A percentile compares a stretch with the other conserved stretches of the same genome.
These are phyloP conservation scores for Callipepla squamata DNA, from an alignment of 2,113 vertebrate species.

Conservation along the genomic window DNA sequence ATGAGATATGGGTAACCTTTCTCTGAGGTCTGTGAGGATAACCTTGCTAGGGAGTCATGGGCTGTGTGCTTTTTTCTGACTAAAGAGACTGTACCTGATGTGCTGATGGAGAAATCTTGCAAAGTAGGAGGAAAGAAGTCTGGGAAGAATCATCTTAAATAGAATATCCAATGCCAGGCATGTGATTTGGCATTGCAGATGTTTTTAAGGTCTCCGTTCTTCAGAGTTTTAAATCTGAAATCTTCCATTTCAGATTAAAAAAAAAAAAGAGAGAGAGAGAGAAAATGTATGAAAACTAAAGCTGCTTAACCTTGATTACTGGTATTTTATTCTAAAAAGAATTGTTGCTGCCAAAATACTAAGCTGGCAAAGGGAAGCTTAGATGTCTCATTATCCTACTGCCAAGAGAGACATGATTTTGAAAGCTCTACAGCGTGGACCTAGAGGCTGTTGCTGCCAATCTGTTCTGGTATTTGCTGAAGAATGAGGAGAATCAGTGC, in stretches of 20 bases:
- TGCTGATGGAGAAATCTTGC: not conserved
- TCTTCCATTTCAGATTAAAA: not conserved
- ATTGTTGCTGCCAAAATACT: conserved; percentile 36
- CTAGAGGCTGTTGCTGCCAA: conserved; percentile 32
- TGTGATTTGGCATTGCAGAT: not conserved
- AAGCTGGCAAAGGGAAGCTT: conserved; percentile 23
- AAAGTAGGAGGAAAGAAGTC: not conserved
- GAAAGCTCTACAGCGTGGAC: not conserved
- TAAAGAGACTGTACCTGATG: not conserved
- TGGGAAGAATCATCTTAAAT: not conserved
- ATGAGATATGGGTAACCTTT: conserved; percentile 1
- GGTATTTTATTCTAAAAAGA: conserved; percentile 31
- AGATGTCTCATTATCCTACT: conserved; percentile 30
- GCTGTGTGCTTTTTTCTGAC: not conserved
- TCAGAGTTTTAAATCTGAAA: not conserved
- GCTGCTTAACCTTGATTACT: conserved; percentile 40
- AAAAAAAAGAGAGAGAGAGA: not conserved
- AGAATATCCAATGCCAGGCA: not conserved
- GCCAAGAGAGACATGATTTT: conserved; percentile 42
- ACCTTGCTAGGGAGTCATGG: not conserved
- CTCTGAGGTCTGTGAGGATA: not conserved
- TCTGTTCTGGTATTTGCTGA: conserved; percentile 21
- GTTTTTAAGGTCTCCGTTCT: not conserved
- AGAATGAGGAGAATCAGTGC: conserved; percentile 34
- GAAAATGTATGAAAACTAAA: not conserved